Conservation (phyloP, 2,797 vertebrate genomes). For the Coregonus sp. region DNA sequence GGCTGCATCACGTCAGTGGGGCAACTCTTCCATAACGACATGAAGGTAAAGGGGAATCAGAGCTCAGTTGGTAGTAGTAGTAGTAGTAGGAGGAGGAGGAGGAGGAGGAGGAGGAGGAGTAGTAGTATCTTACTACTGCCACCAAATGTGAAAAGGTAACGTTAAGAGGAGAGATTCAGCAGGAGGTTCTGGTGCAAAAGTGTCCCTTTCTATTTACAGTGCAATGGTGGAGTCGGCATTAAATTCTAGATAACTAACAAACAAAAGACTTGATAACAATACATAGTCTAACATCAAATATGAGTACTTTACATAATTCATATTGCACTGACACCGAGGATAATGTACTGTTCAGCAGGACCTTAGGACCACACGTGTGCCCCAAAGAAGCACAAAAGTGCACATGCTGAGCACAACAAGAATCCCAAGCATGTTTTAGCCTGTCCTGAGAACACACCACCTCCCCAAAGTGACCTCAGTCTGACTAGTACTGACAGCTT, state of each 20-base stretch:
- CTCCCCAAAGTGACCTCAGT: not conserved
- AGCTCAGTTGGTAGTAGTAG: not conserved
- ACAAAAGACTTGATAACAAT: not conserved
- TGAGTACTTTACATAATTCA: not conserved
- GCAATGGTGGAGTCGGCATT: not conserved
- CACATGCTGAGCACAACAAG: not conserved
- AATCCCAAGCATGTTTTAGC: conserved; percentile 9
- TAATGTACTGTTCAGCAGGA: no score
- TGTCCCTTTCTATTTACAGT: not conserved
- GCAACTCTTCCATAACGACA: conserved; percentile 76
- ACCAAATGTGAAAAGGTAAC: not conserved
- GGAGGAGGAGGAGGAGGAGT: not conserved
- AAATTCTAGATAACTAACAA: not conserved
- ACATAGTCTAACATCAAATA: no score
- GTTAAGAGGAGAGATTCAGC: not conserved
- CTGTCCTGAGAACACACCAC: not conserved
- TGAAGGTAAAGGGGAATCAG: conserved; percentile 74
- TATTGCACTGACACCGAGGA: not conserved
- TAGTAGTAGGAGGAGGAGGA: not conserved
- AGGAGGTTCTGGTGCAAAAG: not conserved
- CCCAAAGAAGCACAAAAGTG: no score
- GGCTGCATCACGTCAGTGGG: conserved; percentile 84
- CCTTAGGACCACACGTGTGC: no score
- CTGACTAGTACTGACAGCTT: conserved; percentile 8
- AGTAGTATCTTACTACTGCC: not conserved